phyloP scores from a whole-genome alignment of 1,140 invertebrate species.

The Calephelis nemesis region DNA sequence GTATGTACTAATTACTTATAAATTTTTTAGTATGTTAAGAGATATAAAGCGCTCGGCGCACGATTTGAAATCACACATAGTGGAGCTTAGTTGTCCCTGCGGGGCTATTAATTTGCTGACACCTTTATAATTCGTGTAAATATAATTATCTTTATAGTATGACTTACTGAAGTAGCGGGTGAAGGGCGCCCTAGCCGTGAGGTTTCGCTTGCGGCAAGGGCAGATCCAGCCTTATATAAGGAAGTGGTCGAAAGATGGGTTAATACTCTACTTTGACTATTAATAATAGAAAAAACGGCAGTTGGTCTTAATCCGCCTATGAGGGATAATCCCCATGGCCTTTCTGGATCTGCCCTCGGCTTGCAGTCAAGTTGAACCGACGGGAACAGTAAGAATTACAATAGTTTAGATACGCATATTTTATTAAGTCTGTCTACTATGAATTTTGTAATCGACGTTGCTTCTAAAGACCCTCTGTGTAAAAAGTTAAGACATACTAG shows the following conservation, averaged over 20 bases:
- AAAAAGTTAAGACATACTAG: constrained; percentile 78
- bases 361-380: constrained; percentile 15
- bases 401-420: constrained; percentile 77
- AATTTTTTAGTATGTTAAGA: constrained; percentile 71
- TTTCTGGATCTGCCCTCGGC: constrained; percentile 23
- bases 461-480: constrained; percentile 78
- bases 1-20: constrained; percentile 72
- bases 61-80: constrained; percentile 76
- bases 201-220: too few species aligned
- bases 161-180: constrained; percentile 53
- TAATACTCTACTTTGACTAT: too few species aligned
- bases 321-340: constrained; percentile 12
- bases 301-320: too few species aligned
- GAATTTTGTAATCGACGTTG: constrained; percentile 78
- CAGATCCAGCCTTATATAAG: too few species aligned
- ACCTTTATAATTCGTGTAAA: constrained; percentile 77
- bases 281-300: too few species aligned
- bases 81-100: constrained; percentile 72
- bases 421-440: constrained; percentile 78
- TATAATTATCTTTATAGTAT: constrained; percentile 76
- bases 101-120: constrained; percentile 73
- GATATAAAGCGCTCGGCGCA: constrained; percentile 66
- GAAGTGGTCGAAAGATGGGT: constrained; percentile 15
- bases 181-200: not conserved
- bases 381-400: constrained; percentile 52